Evolutionary conservation across 2,888 invertebrate species (phyloP).

Genomic region (Drosophila borborema): DNA sequence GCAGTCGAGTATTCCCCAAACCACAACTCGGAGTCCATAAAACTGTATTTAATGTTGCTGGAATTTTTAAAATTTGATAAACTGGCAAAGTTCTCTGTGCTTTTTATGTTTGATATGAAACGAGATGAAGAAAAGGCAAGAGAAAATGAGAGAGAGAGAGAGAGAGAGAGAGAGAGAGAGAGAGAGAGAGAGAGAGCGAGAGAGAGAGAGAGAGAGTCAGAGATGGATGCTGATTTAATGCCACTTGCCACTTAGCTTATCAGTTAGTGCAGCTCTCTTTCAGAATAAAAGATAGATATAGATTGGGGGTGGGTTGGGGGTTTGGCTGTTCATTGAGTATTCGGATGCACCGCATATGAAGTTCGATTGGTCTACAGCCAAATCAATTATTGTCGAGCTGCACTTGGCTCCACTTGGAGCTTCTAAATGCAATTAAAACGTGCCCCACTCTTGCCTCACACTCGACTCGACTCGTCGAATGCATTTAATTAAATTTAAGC

Average conservation of each 20-base stretch:
- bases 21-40: slow-evolving; percentile 62
- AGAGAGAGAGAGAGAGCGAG: neutral
- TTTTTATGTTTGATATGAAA: slow-evolving; percentile 3
- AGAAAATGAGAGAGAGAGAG: neutral
- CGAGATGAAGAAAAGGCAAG: slow-evolving; percentile 5
- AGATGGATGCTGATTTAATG: slow-evolving; percentile 48
- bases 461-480: slow-evolving; percentile 32
- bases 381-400: slow-evolving; percentile 56
- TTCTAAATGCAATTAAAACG: slow-evolving; percentile 45
- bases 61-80: slow-evolving; percentile 39
- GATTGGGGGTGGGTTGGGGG: neutral
- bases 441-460: slow-evolving; percentile 19
- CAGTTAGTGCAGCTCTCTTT: slow-evolving; percentile 59
- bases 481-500: slow-evolving; percentile 79
- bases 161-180: neutral
- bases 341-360: neutral
- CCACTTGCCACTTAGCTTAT: slow-evolving; percentile 81
- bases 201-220: neutral
- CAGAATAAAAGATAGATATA: neutral
- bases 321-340: neutral
- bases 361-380: slow-evolving; percentile 24
- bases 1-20: slow-evolving; percentile 8
- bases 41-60: slow-evolving; percentile 65
- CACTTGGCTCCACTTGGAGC: slow-evolving; percentile 38
- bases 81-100: slow-evolving; percentile 3